These are phyloP conservation scores for Promerops cafer DNA, from an alignment of 2,113 vertebrate genomes.

Conservation along the genomic window DNA sequence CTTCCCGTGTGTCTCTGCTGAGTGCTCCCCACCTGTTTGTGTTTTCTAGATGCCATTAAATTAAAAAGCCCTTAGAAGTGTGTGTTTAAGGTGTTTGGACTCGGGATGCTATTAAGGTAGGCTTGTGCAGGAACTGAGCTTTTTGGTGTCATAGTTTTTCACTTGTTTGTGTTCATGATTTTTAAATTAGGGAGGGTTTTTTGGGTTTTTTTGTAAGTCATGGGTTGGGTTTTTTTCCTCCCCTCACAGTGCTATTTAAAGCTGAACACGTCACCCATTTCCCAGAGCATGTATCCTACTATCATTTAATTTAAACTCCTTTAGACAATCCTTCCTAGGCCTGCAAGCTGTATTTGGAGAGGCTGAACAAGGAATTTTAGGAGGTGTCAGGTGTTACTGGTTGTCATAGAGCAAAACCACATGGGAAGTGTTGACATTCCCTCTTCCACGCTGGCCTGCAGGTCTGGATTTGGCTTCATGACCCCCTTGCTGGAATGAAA, in stretches of 20 bases:
- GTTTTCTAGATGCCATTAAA: slow-evolving; percentile 16
- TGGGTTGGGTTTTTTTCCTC: background rate
- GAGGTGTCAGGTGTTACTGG: background rate
- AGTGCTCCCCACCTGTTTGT: background rate
- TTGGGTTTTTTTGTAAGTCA: background rate
- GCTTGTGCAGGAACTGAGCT: background rate
- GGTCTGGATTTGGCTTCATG: background rate
- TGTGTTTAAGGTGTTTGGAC: slow-evolving; percentile 9
- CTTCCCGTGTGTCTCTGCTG: background rate
- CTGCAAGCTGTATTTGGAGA: background rate
- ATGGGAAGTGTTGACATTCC: background rate
- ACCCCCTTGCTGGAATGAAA: background rate
- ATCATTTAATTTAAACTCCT: background rate
- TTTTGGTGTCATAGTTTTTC: slow-evolving; percentile 5
- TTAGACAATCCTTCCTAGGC: background rate
- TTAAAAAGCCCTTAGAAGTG: slow-evolving; percentile 30
- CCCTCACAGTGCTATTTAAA: slow-evolving; percentile 26
- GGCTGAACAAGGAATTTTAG: background rate
- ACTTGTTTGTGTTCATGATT: slow-evolving; percentile 31
- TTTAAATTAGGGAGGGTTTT: background rate
- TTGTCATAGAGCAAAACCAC: background rate
- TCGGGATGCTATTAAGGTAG: slow-evolving; percentile 21
- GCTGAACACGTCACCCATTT: background rate
- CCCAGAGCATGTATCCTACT: background rate
- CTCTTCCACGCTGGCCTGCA: background rate